Evolutionary conservation across 2,113 vertebrate genomes (phyloP).

Genomic region (Sphyrna mokarran): DNA sequence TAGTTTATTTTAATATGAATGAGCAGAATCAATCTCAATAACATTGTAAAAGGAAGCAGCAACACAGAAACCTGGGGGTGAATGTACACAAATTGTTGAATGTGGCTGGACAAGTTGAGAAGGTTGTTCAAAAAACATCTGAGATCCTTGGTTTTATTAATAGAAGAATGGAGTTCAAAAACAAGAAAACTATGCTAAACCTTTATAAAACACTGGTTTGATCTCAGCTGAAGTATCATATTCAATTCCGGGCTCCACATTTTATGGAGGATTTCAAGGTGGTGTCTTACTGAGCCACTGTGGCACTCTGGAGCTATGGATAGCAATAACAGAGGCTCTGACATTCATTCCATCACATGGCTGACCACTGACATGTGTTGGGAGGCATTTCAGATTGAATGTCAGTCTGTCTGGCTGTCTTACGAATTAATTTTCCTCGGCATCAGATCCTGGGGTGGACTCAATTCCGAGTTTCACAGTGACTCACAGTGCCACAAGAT

Average conservation of each 20-base stretch:
- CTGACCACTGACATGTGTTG: too few relatives aligned
- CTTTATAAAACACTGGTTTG: background rate
- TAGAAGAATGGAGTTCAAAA: background rate
- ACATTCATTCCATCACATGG: background rate
- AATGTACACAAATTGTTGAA: background rate
- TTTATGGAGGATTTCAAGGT: background rate
- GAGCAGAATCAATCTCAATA: background rate
- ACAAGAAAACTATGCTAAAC: background rate
- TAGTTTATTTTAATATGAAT: background rate
- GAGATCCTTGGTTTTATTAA: background rate
- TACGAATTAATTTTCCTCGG: too few relatives aligned
- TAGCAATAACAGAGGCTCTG: background rate
- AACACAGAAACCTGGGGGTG: background rate
- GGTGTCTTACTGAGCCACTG: background rate
- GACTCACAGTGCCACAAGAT: background rate
- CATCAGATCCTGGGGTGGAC: background rate
- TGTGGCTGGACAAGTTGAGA: background rate
- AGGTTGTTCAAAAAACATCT: background rate
- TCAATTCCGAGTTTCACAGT: background rate
- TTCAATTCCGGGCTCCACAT: background rate
- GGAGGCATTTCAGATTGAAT: background rate
- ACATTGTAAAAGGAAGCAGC: background rate
- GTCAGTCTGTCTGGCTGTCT: background rate
- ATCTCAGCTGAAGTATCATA: background rate
- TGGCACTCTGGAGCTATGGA: background rate